Evolutionary conservation across 1,140 invertebrate species (phyloP).

Genomic region (Holotrichia oblita): DNA sequence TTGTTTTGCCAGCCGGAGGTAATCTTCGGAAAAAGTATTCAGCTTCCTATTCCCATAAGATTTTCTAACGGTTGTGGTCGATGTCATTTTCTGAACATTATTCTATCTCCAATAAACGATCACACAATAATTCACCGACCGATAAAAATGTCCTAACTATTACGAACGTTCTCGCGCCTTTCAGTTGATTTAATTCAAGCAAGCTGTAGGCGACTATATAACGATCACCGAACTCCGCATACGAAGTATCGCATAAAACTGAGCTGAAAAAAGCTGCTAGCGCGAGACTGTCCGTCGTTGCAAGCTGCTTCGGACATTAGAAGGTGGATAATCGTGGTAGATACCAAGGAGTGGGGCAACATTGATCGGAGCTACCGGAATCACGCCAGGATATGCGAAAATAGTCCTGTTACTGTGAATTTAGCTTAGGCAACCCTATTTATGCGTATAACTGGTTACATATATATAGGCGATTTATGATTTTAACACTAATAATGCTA

Average conservation of each 20-base stretch:
- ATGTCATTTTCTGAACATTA: constrained; percentile 53
- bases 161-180: neutral
- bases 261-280: neutral
- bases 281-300: neutral
- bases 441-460: neutral
- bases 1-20: constrained; percentile 55
- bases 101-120: constrained; percentile 26
- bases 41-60: constrained; percentile 64
- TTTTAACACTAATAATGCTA: neutral
- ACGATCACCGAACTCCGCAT: neutral
- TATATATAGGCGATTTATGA: neutral
- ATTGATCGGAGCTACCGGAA: constrained; percentile 26
- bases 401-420: neutral
- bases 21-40: constrained; percentile 63
- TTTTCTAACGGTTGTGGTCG: constrained; percentile 60
- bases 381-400: constrained; percentile 2
- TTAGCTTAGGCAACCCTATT: neutral
- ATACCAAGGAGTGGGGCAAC: neutral
- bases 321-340: constrained; percentile 20
- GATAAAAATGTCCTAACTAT: neutral
- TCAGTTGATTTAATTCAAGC: neutral
- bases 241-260: neutral
- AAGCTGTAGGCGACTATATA: neutral
- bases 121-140: constrained; percentile 19
- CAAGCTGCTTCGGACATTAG: neutral